Evolutionary conservation across 2,888 invertebrate genomes (phyloP), one percentile per base, ranked within the genome.

Genomic region (Keiferia lycopersicella): DNA sequence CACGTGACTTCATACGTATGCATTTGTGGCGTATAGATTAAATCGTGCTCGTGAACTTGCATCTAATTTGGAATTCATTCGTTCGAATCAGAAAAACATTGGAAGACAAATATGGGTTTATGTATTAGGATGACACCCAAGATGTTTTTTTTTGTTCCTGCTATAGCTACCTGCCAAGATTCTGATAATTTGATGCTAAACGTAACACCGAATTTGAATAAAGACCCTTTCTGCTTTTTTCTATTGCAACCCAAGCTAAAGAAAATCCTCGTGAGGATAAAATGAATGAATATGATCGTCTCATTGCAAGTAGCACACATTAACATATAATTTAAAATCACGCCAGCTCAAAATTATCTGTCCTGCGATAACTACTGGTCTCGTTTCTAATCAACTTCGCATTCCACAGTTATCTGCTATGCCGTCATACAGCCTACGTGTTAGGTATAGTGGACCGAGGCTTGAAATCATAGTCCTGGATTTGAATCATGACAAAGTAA

Each of bases 351-450:
- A 79, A 84, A 73, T 83, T 87, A 87, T 88, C 87, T 87, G 74
- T 82, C 75, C 81, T 76, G 80, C 78, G 87, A 87, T 88, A 86
- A 88, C 81, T 77, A 75, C 74, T 85, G 87, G 79, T 86, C 86
- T 86, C 83, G 81, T 87, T 88, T 83, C 81, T 87, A 87, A 90
- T 88, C 87, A 81, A 87, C 86, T 86, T 86, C 81, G 82, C 86
- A 89, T 90, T 88, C 88, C 85, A 73, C 69, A 76, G 78, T 88
- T 90, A 90, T 89, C 90, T 86, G 63, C 69, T 66, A 66, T 76
- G 77, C 73, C 82, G 82, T 81, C 83, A 82, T 77, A 78, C 76
- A 84, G 80, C 84, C 82, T 84, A 78, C 80, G 71, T 77, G 77
- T 71, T 80, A 72, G 70, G 75, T 10, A 34, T 34, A 34, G 34